Base-by-base conservation (phyloP, 2,113 vertebrate species). In the Ophiodon elongatus region DNA sequence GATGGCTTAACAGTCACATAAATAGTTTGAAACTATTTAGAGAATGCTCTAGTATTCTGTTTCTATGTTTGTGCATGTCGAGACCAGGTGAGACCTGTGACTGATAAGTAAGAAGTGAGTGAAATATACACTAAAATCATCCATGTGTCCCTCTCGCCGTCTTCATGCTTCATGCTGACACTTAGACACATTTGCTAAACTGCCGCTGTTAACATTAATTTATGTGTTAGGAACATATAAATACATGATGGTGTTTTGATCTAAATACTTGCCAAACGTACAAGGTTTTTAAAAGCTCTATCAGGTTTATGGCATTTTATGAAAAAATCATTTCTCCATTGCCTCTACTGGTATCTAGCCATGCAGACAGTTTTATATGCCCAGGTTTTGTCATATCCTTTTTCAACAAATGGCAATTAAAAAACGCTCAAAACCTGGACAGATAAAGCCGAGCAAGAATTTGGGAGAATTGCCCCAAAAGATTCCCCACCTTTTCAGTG, bases 11-110 rank as follows among this genome's bases (percentile, higher is more conserved):
- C 41, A 10, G 63, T 68, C 56, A 83, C 77, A 78, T 45, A 0
- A 62, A 54, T 56, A 66, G 57, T 81, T 72, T 50, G 43, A 33
- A 15, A 27, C 47, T 27, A 64, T 65, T 60, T 19, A n/a, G 66
- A 56, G 10, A 29, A 54, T 13, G 19, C 33, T 63, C 23, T 11
- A 35, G 73, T 41, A 31, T 84, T 72, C 41, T 29, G 72, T 83
- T 76, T 76, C 25, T 72, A 31, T 76, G 57, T 69, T 63, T 57
- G 78, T 68, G 84, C 80, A 76, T 52, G 64, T 68, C 45, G 59
- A 87, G 56, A 70, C 37, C 39, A 85, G 67, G 29, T 57, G n/a
- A 57, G 8, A 39, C 74, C 71, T 50, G 69, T 63, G 21, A 35
- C n/a, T 73, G 41, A 33, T 10, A 2, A 39, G 33, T 65, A 25